Conservation (phyloP, 2,113 vertebrate genomes). For the Spea multiplicata region DNA sequence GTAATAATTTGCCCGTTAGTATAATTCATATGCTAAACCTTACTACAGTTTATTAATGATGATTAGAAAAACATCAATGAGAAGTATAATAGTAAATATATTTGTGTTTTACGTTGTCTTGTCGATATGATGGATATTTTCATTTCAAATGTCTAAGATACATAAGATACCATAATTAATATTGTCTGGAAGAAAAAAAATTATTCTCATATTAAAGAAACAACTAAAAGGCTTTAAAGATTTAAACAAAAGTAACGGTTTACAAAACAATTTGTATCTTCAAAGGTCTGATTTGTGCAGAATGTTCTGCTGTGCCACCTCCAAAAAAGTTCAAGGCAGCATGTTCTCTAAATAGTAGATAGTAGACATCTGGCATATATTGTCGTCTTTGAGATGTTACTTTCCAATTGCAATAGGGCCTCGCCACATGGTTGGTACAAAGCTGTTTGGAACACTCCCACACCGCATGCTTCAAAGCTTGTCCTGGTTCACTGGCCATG, state of each 20-base stretch:
- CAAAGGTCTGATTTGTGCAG: conserved; percentile 36
- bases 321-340: conserved; percentile 41
- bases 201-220: conserved; percentile 40
- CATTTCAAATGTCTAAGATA: too few species aligned
- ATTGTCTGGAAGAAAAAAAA: not conserved
- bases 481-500: conserved; percentile 33
- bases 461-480: conserved; percentile 40
- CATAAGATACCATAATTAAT: too few species aligned
- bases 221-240: conserved; percentile 34
- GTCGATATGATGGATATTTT: too few species aligned
- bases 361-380: conserved; percentile 33
- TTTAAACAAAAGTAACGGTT: conserved; percentile 18
- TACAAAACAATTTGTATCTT: conserved; percentile 44
- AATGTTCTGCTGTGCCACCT: conserved; percentile 38
- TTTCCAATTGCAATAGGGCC: conserved; percentile 12
- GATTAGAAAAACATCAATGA: too few species aligned
- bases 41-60: too few species aligned
- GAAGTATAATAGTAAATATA: too few species aligned
- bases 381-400: conserved; percentile 24
- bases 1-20: too few species aligned
- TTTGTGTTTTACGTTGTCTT: too few species aligned
- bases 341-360: conserved; percentile 6
- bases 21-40: too few species aligned
- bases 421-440: conserved; percentile 26
- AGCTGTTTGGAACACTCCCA: conserved; percentile 26